Base-by-base conservation (phyloP, 2,113 vertebrate species). In the Clarias gariepinus region DNA sequence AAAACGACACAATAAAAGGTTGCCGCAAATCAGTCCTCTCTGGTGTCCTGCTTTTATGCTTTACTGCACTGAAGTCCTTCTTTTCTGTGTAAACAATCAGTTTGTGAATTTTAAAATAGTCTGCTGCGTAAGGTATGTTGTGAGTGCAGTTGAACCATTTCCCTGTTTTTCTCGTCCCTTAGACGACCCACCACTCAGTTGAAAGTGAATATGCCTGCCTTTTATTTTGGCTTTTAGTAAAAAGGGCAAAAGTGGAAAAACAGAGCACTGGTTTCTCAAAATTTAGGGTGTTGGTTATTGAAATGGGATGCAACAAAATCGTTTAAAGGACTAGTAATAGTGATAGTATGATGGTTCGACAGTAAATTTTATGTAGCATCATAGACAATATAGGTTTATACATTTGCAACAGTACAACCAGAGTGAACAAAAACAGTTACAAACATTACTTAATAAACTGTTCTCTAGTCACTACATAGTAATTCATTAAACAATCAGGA, bases 61-160 rank as follows among this genome's bases (percentile, higher is more conserved):
- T 85, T 25, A n/a, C 41, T 36, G 3, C 19, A 25, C 2, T 11
- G 25, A 16, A 61, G 13, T 61, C 69, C 69, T 30, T 25, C 41
- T 53, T 77, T 77, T 7, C 74, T 77, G 74, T 77, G 13, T n/a
- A 77, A 77, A 28, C 47, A 77, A 55, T 77, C 74, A 16, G 23
- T 77, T 53, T 55, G 23, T 15, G 25, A 77, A 77, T 53, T 77
- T 7, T 28, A 77, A 53, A 77, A 23, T 41, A 55, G 6, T n/a
- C 73, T 76, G 23, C 41, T 52, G 41, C 41, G 4, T 77, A 16
- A 55, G 25, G 47, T 53, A 25, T 13, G 15, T 53, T 76, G 4
- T n/a, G 25, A 76, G 25, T 7, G 73, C 21, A 52, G 16, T 52
- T 3, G n/a, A n/a, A 53, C 2, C 23, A 28, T 77, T 25, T 3